Evolutionary conservation across 2,888 invertebrate species (phyloP).

Genomic region (Timandra comae): DNA sequence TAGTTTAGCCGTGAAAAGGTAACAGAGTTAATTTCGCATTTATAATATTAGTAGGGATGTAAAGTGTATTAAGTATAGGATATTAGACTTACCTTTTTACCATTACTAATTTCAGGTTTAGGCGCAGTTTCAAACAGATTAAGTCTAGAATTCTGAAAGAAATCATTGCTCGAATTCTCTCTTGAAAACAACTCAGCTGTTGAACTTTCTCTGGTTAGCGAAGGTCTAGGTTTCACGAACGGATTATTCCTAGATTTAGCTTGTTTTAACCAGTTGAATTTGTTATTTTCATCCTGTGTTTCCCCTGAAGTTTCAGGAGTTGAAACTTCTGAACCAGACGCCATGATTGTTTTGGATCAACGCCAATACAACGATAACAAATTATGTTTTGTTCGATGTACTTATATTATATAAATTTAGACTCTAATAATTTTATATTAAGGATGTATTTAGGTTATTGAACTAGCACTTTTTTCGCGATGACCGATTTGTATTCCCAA

Average conservation of each 20-base stretch:
- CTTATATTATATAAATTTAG: no score
- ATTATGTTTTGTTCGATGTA: no score
- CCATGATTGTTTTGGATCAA: neutral
- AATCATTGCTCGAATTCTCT: constrained; percentile 59
- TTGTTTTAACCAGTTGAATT: constrained; percentile 60
- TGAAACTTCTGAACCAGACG: constrained; percentile 26
- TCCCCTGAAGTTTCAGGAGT: constrained; percentile 45
- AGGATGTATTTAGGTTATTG: no score
- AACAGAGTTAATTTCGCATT: no score
- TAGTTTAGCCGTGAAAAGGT: no score
- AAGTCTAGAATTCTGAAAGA: constrained; percentile 63
- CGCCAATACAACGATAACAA: no score
- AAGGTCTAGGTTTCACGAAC: constrained; percentile 56
- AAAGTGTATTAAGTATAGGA: neutral
- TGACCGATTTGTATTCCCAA: no score
- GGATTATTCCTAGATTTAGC: constrained; percentile 50
- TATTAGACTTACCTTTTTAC: constrained; percentile 41
- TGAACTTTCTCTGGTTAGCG: constrained; percentile 60
- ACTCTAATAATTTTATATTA: no score
- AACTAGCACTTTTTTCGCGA: no score
- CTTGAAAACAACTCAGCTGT: constrained; percentile 58
- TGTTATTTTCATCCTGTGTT: constrained; percentile 40
- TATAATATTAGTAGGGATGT: no score
- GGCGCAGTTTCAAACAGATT: constrained; percentile 65
- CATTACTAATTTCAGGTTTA: constrained; percentile 47